Percentiles rank a stretch among this genome's conserved stretches.
Conservation (phyloP, 1,140 invertebrate species). For the Leucophenga varia region DNA sequence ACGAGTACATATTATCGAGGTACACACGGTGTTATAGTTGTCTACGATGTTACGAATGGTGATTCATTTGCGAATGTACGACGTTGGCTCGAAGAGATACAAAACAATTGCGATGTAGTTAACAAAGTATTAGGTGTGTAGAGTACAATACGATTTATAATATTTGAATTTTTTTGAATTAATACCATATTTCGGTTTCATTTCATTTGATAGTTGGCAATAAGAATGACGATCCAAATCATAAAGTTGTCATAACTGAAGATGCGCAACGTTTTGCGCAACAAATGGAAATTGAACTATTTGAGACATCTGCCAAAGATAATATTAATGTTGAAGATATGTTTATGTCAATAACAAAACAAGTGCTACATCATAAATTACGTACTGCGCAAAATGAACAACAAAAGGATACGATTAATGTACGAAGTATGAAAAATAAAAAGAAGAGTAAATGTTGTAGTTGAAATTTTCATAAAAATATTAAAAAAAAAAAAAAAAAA, state of each 20-base stretch:
- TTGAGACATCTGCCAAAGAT: constrained; percentile 98
- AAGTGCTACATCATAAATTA: constrained; percentile 58
- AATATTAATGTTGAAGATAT: constrained; percentile 98
- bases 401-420: constrained; percentile 60
- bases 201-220: constrained; percentile 87
- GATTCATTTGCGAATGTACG: constrained; percentile 99
- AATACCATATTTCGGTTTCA: background rate
- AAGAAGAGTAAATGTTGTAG: constrained; percentile 50
- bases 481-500: too few relatives aligned
- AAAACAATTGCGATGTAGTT: constrained; percentile 99
- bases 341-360: constrained; percentile 71
- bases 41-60: constrained; percentile 98
- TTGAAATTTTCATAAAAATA: too few relatives aligned
- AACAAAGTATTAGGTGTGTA: constrained; percentile 93
- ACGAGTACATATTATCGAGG: constrained; percentile 90
- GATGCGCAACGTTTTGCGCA: constrained; percentile 96
- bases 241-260: constrained; percentile 95
- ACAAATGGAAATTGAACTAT: constrained; percentile 95
- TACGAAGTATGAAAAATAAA: constrained; percentile 44
- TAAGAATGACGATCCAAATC: constrained; percentile 96
- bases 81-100: constrained; percentile 97
- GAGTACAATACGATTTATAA: background rate
- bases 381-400: constrained; percentile 55
- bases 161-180: background rate
- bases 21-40: constrained; percentile 98